Conservation (phyloP, 2,888 invertebrate species). For the Carpatolechia fugitivella region DNA sequence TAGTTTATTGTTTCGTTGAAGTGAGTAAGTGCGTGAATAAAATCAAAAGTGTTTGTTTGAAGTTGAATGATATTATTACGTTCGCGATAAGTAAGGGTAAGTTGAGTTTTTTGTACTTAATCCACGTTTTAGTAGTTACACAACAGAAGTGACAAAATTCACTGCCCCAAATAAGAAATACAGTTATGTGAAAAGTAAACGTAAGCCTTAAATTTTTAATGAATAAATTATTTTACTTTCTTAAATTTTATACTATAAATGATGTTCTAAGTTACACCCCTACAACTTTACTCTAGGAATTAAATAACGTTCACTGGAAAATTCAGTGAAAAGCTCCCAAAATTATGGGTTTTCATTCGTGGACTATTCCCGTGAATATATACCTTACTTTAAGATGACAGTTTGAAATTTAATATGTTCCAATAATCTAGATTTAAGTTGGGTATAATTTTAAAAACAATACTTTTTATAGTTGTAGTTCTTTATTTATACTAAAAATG, state of each 20-base stretch:
- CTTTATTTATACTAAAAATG: too few relatives aligned
- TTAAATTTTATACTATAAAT: too few relatives aligned
- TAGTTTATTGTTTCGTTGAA: neutral
- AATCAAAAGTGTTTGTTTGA: neutral
- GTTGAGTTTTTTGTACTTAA: too few relatives aligned
- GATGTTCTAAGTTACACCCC: neutral
- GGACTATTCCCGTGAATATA: neutral
- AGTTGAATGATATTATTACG: neutral
- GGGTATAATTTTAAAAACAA: too few relatives aligned
- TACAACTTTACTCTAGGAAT: neutral
- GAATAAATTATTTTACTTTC: too few relatives aligned
- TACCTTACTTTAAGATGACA: neutral
- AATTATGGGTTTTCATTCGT: slow-evolving; percentile 1
- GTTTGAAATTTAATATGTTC: neutral
- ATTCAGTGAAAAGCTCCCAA: neutral
- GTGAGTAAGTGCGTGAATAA: slow-evolving; percentile 2
- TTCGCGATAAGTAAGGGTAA: neutral
- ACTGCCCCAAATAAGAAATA: too few relatives aligned
- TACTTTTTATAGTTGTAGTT: too few relatives aligned
- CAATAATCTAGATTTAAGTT: too few relatives aligned
- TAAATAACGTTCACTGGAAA: neutral
- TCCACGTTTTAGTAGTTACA: too few relatives aligned
- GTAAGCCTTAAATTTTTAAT: too few relatives aligned
- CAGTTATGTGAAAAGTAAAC: too few relatives aligned
- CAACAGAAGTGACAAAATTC: too few relatives aligned